Base-by-base conservation (phyloP, 2,113 vertebrate genomes). In the Abramis brama region DNA sequence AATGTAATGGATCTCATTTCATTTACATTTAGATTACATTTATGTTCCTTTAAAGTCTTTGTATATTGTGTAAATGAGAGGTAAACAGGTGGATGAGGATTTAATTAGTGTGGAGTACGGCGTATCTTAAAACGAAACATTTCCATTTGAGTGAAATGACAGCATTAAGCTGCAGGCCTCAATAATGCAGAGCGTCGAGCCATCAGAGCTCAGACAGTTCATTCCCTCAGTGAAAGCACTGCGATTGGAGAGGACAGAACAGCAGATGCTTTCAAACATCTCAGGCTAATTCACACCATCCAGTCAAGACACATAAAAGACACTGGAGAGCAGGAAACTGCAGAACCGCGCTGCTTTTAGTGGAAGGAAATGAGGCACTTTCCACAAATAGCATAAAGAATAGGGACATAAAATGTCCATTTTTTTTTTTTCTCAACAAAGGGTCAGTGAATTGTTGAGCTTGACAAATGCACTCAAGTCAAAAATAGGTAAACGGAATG, bases 11-110 rank as follows among this genome's bases (percentile, higher is more conserved):
- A 43, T 39, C 39, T 45, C 10, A 13, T 45, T 45, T 74, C 3
- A 45, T 74, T 45, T 74, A 15, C 43, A 75, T 75, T 47, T 75
- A 75, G 71, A 75, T 75, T 7, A 50, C 43, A 47, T 27, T 75
- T 12, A 25, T 25, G 71, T 47, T 50, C 71, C 6, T n/a, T 43
- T 21, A 11, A 1, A 12, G 21, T 71, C 68, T 71, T 36, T 23
- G 68, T 43, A 11, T 43, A 2, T n/a, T 25, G 71, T 27, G 71
- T 75, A 27, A 47, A 47, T 25, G n/a, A 75, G 43, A 27, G 12
- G 71, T 47, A 74, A 47, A 74, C 71, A 47, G 71, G 71, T 47
- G 23, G 23, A 75, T 45, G 71, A 75, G 43, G 71, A 27, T 47
- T 25, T 75, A 27, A 74, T 74, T 47, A 47, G 43, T 43, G 23